Evolutionary conservation across 2,113 vertebrate genomes (phyloP).

Genomic region (Epinephelus lanceolatus): DNA sequence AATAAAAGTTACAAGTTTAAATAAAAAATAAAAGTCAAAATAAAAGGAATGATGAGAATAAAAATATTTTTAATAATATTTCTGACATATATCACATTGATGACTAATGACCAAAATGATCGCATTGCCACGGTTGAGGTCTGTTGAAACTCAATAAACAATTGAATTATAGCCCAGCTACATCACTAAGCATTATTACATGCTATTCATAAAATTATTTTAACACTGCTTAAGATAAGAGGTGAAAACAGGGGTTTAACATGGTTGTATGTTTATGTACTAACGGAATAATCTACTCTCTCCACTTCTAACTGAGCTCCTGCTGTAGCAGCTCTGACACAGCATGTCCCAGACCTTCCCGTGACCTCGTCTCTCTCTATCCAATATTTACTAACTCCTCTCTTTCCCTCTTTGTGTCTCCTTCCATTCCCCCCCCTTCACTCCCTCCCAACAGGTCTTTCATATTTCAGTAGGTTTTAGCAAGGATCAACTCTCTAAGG

Average conservation of each 20-base stretch:
- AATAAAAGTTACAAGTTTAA: neutral
- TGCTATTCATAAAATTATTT: too few relatives aligned
- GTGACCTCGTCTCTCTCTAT: slow-evolving; percentile 59
- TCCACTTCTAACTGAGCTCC: neutral
- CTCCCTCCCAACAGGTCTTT: slow-evolving; percentile 47
- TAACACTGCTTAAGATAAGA: neutral
- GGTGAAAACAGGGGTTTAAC: neutral
- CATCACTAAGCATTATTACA: too few relatives aligned
- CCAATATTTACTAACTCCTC: slow-evolving; percentile 65
- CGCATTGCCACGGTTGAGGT: neutral
- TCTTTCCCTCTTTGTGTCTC: slow-evolving; percentile 5
- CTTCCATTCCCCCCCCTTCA: neutral
- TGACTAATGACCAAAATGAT: neutral
- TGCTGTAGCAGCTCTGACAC: slow-evolving; percentile 53
- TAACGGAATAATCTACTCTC: neutral
- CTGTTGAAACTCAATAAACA: neutral
- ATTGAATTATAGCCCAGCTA: neutral
- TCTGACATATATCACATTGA: too few relatives aligned
- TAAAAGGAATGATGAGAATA: too few relatives aligned
- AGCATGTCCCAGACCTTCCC: slow-evolving; percentile 66
- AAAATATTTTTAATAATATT: too few relatives aligned
- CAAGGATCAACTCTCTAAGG: slow-evolving; percentile 72
- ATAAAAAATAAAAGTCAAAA: too few relatives aligned
- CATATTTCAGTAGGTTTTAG: slow-evolving; percentile 78
- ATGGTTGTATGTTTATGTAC: neutral